Base-by-base conservation (phyloP, 1,140 invertebrate species). In the Araneus ventricosus region DNA sequence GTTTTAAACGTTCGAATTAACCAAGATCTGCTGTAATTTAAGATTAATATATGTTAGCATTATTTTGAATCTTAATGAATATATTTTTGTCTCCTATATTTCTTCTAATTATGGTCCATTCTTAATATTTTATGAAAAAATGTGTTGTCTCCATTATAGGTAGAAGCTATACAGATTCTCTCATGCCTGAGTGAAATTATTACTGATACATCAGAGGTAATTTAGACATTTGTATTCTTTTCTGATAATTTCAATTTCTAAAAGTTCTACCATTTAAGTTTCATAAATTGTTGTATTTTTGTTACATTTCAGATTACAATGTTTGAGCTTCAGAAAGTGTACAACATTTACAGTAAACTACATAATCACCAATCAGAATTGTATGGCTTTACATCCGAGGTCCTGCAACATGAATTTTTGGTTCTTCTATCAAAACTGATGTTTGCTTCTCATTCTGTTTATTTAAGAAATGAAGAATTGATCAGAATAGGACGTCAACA, bases 241-340 rank as follows among this genome's bases (percentile, higher is more conserved):
- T n/a, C 20, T n/a, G 1, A n/a, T 67, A 41, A 39, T 57, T 17
- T 52, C 2, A 80, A 22, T 41, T 70, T 39, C 17, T 45, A 79
- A 6, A 45, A 63, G 27, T 41, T 79, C 22, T 52, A 61, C 39
- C 0, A 30, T 82, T 82, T 24, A 52, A 52, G 7, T 34, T n/a
- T 79, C 5, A n/a, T 88, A 41, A 34, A 27, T 79, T 88, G 1
- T 45, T 39, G 3, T 20, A n/a, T 30, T 61, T 82, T 37, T 34
- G 24, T 7, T 85, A 4, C 79, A 22, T 88, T 88, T 79, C 70
- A 93, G 91, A 57, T 88, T 34, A 87, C 84, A 30, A 75, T 88
- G 34, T 93, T 93, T 93, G 91, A 87, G 8, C 41, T 93, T 39
- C 91, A 93, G 30, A 93, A 88, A 41, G 70, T 84, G 24, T 93